Evolutionary conservation across 2,888 invertebrate genomes (phyloP).

Genomic region (Eupelmus urozonus): DNA sequence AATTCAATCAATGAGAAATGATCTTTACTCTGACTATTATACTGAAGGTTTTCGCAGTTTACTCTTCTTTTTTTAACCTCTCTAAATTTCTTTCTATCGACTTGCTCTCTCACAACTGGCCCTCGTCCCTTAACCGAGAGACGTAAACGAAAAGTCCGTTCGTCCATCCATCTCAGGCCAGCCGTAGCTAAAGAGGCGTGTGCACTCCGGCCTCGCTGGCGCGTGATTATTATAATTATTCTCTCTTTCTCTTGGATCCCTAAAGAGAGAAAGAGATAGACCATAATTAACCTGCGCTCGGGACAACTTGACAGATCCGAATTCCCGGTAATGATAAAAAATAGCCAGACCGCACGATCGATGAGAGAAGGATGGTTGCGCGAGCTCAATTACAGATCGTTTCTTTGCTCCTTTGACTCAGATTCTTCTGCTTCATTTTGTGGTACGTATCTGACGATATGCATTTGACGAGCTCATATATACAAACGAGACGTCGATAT

Average conservation of each 20-base stretch:
- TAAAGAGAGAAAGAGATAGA: conserved; percentile 63
- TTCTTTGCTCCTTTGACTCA: conserved; percentile 24
- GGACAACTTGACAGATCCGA: conserved; percentile 77
- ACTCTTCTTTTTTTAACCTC: conserved; percentile 51
- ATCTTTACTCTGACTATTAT: too few relatives aligned
- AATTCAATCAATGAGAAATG: too few relatives aligned
- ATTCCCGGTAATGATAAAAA: conserved; percentile 75
- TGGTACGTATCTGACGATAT: too few relatives aligned
- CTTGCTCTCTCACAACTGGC: conserved; percentile 55
- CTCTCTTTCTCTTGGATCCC: conserved; percentile 57
- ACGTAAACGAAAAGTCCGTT: conserved; percentile 64
- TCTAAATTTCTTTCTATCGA: conserved; percentile 38
- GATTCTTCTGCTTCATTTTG: conserved; percentile 1
- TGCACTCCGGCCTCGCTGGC: too few relatives aligned
- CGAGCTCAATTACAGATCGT: conserved; percentile 64
- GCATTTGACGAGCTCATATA: too few relatives aligned
- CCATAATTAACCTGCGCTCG: conserved; percentile 74
- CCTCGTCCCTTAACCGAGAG: conserved; percentile 40
- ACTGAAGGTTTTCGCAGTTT: conserved; percentile 16
- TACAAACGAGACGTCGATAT: too few relatives aligned
- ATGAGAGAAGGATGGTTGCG: conserved; percentile 53
- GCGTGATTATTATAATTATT: conserved; percentile 77
- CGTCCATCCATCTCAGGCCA: conserved; percentile 69
- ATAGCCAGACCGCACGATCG: conserved; percentile 62
- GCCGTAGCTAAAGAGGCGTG: conserved; percentile 65